Conservation (phyloP, 1,140 invertebrate genomes). For the Littorina saxatilis region DNA sequence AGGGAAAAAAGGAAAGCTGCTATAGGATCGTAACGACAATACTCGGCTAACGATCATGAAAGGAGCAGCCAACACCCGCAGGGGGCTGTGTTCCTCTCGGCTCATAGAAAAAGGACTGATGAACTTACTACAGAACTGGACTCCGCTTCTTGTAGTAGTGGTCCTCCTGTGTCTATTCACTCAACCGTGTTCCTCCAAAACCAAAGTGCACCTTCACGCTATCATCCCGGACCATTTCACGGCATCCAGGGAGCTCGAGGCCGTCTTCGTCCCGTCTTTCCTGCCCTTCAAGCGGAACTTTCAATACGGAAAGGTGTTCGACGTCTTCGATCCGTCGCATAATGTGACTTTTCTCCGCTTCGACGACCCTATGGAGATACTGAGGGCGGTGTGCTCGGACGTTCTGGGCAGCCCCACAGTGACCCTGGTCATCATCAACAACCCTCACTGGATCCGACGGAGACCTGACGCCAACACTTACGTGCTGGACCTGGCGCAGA, state of each 20-base stretch:
- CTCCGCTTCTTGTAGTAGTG: neutral
- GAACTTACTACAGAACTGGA: neutral
- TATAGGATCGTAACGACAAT: no score
- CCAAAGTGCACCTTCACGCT: constrained; percentile 45
- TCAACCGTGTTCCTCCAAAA: neutral
- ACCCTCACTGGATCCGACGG: constrained; percentile 37
- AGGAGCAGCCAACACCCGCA: neutral
- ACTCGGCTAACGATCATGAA: neutral
- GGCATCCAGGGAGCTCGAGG: constrained; percentile 19
- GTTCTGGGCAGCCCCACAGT: constrained; percentile 45
- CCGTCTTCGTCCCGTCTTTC: constrained; percentile 31
- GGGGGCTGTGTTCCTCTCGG: neutral
- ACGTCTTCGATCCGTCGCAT: neutral
- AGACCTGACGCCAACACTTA: constrained; percentile 44
- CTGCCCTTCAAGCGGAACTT: constrained; percentile 34
- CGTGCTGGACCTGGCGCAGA: constrained; percentile 44
- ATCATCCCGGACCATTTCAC: constrained; percentile 45
- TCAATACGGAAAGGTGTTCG: constrained; percentile 10
- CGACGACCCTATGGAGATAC: constrained; percentile 49
- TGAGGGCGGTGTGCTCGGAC: constrained; percentile 46
- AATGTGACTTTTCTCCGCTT: constrained; percentile 38
- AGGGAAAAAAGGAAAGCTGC: no score
- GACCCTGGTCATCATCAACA: constrained; percentile 52
- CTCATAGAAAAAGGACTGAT: no score
- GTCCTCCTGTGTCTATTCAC: neutral